Base-by-base conservation (phyloP, 1,140 invertebrate genomes). In the Pomacea maculata region DNA sequence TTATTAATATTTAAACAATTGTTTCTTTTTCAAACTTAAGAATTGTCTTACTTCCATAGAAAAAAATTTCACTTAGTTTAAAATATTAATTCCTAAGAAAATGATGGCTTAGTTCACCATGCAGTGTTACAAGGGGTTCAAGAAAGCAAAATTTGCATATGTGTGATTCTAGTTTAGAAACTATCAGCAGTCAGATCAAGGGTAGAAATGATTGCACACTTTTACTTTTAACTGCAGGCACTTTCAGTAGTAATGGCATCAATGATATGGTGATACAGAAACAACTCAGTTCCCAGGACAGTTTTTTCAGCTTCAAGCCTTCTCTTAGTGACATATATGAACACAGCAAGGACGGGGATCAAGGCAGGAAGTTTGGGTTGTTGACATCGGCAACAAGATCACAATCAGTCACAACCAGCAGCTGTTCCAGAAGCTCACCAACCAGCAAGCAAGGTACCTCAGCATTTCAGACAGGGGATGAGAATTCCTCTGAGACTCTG, bases 281-380 rank as follows among this genome's bases (percentile, higher is more conserved):
- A 52, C 78, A 67, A 67, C 29, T 76, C 11, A 83, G 82, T 34
- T 87, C 85, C n/a, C 82, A 63, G 34, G 78, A 68, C 10, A 86
- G 84, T 67, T 74, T 77, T 19, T 73, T 70, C 15, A 87, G 84
- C 80, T 86, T 86, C 61, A 86, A 87, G 74, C 87, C 86, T 19
- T 88, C 87, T 15, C 81, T 89, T 4, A 89, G 88, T 81, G 88
- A 89, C 71, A 89, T 89, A 70, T 87, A 87, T 78, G 88, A 89
- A 77, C 77, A 85, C 29, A 88, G 86, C 81, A 87, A 88, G 64
- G 87, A 88, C 70, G 84, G 85, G 29, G 79, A 75, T 29, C 61
- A 17, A 45, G 78, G 34, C 21, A 68, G 73, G 34, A 83, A 78
- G 52, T n/a, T 25, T 21, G 70, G 55, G 6, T 68, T 34, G 8